These are phyloP conservation scores for Anoplophora glabripennis DNA, from an alignment of 1,140 invertebrate genomes.

Conservation along the genomic window DNA sequence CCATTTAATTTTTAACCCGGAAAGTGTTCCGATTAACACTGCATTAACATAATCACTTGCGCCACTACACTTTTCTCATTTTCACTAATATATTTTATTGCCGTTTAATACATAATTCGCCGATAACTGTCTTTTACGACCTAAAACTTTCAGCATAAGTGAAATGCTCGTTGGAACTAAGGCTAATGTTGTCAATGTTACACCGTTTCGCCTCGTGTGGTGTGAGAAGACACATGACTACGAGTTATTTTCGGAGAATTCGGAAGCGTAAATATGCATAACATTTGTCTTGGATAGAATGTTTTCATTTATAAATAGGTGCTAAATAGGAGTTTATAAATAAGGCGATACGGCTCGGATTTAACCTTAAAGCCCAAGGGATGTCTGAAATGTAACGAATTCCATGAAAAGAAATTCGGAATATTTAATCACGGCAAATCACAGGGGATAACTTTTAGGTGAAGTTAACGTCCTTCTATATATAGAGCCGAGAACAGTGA, in stretches of 20 bases:
- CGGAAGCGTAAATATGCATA: constrained; percentile 33
- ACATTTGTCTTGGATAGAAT: constrained; percentile 30
- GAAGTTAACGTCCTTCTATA: no score
- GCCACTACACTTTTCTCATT: neutral
- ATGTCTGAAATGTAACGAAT: constrained; percentile 2
- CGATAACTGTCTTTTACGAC: constrained; percentile 21
- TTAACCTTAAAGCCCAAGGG: constrained; percentile 18
- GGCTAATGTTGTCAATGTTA: constrained; percentile 23
- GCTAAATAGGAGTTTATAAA: constrained; percentile 30
- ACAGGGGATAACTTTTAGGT: no score
- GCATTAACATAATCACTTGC: constrained; percentile 3
- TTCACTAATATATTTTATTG: constrained; percentile 8
- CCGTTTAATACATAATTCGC: constrained; percentile 15
- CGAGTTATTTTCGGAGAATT: constrained; percentile 31
- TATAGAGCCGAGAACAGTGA: no score
- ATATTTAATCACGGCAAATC: no score
- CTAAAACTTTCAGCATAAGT: constrained; percentile 22
- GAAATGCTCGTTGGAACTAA: constrained; percentile 25
- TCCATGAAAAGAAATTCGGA: no score
- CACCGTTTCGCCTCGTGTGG: neutral
- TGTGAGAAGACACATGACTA: constrained; percentile 17
- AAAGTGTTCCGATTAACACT: no score
- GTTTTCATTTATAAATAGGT: constrained; percentile 33
- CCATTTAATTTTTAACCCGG: no score
- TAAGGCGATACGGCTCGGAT: constrained; percentile 22